Percentiles rank a stretch among this genome's conserved stretches.
These are phyloP conservation scores for Lagorchestes hirsutus DNA, from an alignment of 2,797 vertebrate genomes.

Conservation along the genomic window DNA sequence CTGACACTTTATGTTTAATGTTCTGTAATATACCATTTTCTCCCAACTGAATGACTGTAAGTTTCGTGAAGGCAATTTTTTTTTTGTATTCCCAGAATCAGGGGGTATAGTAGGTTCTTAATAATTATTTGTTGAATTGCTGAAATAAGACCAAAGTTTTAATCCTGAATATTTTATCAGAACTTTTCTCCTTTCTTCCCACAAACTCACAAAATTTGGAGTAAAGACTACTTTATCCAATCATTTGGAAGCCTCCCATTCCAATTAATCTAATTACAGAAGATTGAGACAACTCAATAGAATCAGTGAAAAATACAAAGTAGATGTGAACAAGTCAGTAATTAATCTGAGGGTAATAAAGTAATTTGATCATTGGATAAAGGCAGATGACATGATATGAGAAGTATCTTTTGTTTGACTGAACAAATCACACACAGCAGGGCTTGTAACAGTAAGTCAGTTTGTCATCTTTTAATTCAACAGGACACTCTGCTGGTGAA, in stretches of 20 bases:
- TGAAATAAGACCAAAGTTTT: background rate
- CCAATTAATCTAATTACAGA: background rate
- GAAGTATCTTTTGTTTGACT: background rate
- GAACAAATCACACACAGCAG: background rate
- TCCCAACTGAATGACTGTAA: background rate
- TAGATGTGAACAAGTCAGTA: background rate
- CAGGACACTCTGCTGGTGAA: background rate
- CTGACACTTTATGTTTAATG: background rate
- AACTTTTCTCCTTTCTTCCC: background rate
- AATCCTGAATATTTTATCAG: background rate
- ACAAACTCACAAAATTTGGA: background rate
- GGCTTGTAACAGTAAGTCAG: background rate
- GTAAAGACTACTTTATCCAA: background rate
- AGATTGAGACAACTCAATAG: background rate
- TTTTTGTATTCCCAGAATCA: background rate
- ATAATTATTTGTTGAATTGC: background rate
- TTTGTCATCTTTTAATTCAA: background rate
- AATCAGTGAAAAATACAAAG: background rate
- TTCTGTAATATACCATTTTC: background rate
- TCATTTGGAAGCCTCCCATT: background rate
- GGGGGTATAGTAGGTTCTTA: background rate
- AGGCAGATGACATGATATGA: background rate
- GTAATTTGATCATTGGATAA: background rate
- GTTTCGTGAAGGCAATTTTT: background rate
- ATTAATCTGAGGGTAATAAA: background rate